Conservation (phyloP, 2,797 vertebrate genomes). For the Xenopus petersii region DNA sequence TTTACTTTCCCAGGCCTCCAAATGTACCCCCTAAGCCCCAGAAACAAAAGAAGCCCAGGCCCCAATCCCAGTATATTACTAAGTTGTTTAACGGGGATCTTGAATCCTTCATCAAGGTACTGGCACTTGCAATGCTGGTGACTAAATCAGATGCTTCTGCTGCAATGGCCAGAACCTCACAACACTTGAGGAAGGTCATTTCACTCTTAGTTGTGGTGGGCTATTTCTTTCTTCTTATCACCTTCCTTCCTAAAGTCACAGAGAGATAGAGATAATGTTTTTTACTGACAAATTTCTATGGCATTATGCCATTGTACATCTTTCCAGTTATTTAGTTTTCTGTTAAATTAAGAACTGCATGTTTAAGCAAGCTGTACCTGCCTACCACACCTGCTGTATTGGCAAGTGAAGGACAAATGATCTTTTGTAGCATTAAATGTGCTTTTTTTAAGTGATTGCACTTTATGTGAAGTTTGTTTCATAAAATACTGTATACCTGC, state of each 20-base stretch:
- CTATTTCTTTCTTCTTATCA: slow-evolving; percentile 67
- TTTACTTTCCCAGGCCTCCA: slow-evolving; percentile 83
- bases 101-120: slow-evolving; percentile 94
- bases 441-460: too few relatives aligned
- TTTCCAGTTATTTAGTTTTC: slow-evolving; percentile 30
- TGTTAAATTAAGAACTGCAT: slow-evolving; percentile 1
- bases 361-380: slow-evolving; percentile 1
- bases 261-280: slow-evolving; percentile 39
- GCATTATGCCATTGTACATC: slow-evolving; percentile 3
- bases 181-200: slow-evolving; percentile 64
- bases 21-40: slow-evolving; percentile 83
- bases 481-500: too few relatives aligned
- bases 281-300: too few relatives aligned
- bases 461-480: too few relatives aligned
- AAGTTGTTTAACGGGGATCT: slow-evolving; percentile 97
- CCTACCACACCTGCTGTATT: not conserved
- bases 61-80: slow-evolving; percentile 88
- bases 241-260: slow-evolving; percentile 75
- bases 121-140: slow-evolving; percentile 62
- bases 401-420: not conserved
- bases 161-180: slow-evolving; percentile 66
- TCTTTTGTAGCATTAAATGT: too few relatives aligned
- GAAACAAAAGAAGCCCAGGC: slow-evolving; percentile 84
- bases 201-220: slow-evolving; percentile 66
- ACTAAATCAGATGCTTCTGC: slow-evolving; percentile 60